Evolutionary conservation across 1,140 invertebrate species (phyloP), one percentile per base, ranked within the genome.

Genomic region (Nylanderia fulva): DNA sequence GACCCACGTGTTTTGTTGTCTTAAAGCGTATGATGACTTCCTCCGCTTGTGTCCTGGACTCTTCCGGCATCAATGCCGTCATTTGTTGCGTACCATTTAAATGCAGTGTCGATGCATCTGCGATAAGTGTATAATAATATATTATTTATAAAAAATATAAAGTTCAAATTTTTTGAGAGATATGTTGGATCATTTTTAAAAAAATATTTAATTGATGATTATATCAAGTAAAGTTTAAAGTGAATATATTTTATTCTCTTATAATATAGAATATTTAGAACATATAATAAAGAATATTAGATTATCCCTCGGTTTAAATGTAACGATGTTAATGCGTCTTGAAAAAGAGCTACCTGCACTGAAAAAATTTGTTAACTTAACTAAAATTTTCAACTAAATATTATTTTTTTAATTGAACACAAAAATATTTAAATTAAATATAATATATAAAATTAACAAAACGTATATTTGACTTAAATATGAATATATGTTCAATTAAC

Each of bases 61-160:
- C 97, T 36, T 97, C 96, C 1, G 97, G 97, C 93, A 99, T 95
- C 18, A 96, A 95, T 13, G 98, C 96, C 27, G 97, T 96, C 93
- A 98, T 96, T 90, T 98, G 97, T 92, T 99, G 98, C 18, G 97
- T 97, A 18, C 98, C 98, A 92, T 99, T 98, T 91, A 99, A 97
- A 91, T 96, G 97, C 60, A 99, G 95, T 3, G 97, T 99, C 13
- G 97, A 96, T 21, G 98, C 97, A 93, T 98, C 98, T 98, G 94
- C 48, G 87, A 80, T 15, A 85, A 63, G 8, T 0, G 24, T n/a
- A 13, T 27, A 54, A 64, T 29, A 45, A 11, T 21, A 21, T 48
- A 29, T 48, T 48, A 77, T n/a, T 52, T 52, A 76, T 21, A 42
- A 52, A 45, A 29, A 29, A 9, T n/a, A 63, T 1, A 11, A 60